Conservation (phyloP, 1,140 invertebrate species). For the Calycopis cecrops region DNA sequence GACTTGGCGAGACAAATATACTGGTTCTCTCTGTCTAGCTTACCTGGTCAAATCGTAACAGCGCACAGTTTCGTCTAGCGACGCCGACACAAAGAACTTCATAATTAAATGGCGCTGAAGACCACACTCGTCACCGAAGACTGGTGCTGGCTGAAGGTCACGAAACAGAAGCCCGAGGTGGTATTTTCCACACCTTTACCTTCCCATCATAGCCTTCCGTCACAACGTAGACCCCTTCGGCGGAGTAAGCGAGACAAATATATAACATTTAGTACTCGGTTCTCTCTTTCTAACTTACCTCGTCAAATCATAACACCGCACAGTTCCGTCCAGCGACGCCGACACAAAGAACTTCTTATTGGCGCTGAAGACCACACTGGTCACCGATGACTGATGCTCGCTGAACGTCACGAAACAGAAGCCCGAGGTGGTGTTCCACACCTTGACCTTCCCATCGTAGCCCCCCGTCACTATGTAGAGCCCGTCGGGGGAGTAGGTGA, state of each 20-base stretch:
- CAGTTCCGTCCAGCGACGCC: conserved; percentile 95
- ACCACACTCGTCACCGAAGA: conserved; percentile 86
- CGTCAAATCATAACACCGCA: conserved; percentile 94
- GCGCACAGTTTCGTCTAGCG: conserved; percentile 95
- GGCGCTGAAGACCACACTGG: conserved; percentile 88
- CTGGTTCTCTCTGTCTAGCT: too few species aligned
- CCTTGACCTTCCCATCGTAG: conserved; percentile 96
- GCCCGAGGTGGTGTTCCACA: conserved; percentile 93
- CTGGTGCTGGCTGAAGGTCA: conserved; percentile 95
- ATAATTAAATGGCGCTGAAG: conserved; percentile 93
- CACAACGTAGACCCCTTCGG: conserved; percentile 91
- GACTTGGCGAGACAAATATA: too few species aligned
- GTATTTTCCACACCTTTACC: conserved; percentile 98
- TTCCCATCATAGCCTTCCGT: conserved; percentile 97
- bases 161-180: conserved; percentile 92
- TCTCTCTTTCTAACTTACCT: too few species aligned
- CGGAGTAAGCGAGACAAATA: too few species aligned
- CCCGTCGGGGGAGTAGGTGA: conserved; percentile 94
- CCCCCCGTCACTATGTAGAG: conserved; percentile 94
- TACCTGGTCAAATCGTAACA: conserved; percentile 94
- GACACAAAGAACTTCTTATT: conserved; percentile 96
- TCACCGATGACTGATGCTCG: conserved; percentile 90
- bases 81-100: conserved; percentile 93
- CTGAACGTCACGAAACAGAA: conserved; percentile 97
- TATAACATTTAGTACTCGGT: too few species aligned